These are phyloP conservation scores for Pelodiscus sinensis DNA, from an alignment of 2,113 vertebrate genomes.

Conservation along the genomic window DNA sequence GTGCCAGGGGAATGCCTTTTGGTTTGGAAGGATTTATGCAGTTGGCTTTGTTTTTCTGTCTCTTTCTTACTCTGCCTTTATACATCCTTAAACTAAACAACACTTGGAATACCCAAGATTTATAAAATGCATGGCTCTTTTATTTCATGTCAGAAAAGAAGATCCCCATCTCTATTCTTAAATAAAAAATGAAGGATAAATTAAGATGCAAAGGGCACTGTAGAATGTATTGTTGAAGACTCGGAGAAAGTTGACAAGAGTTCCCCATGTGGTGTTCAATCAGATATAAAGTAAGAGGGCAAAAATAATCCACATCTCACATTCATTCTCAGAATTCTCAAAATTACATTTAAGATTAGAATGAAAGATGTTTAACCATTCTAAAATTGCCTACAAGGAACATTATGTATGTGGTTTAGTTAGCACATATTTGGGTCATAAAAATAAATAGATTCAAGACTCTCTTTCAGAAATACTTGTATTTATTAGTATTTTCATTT, in stretches of 20 bases:
- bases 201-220: background rate
- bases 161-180: background rate
- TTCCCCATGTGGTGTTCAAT: background rate
- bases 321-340: background rate
- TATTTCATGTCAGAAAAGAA: conserved; percentile 64
- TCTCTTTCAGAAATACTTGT: background rate
- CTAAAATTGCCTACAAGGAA: background rate
- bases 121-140: conserved; percentile 67
- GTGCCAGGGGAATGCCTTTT: conserved; percentile 71
- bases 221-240: background rate
- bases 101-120: conserved; percentile 64
- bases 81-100: conserved; percentile 62
- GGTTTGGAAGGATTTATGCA: conserved; percentile 76
- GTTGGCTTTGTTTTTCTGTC: conserved; percentile 73
- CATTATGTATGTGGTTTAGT: background rate
- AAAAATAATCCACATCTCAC: background rate
- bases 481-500: background rate
- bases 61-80: conserved; percentile 60
- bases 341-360: background rate
- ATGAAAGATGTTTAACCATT: background rate
- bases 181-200: conserved; percentile 12
- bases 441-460: background rate
- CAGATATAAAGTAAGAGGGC: background rate
- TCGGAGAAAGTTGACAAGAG: background rate
- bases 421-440: background rate